Conservation (phyloP, 1,140 invertebrate species). For the Ceratitis capitata region DNA sequence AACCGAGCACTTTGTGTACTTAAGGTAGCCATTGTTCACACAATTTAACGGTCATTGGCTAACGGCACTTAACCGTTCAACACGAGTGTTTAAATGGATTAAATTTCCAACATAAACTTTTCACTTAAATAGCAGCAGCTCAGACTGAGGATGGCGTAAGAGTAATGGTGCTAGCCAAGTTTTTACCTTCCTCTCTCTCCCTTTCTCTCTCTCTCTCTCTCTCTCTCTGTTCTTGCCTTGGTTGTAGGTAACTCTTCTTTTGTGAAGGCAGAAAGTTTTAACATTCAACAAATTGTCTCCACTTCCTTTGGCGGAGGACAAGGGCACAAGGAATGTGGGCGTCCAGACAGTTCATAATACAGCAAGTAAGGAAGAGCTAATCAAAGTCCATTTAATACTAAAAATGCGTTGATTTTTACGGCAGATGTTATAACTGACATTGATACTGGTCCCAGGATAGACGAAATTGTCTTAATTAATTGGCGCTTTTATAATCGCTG, state of each 20-base stretch:
- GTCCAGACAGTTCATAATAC: too few species aligned
- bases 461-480: too few species aligned
- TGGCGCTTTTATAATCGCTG: too few species aligned
- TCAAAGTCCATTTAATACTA: too few species aligned
- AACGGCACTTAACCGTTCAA: background rate
- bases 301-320: background rate
- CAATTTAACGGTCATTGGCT: conserved; percentile 31
- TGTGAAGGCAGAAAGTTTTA: background rate
- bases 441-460: too few species aligned
- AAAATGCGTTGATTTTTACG: too few species aligned
- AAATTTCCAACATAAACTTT: conserved; percentile 33
- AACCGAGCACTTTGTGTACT: conserved; percentile 13
- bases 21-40: conserved; percentile 13
- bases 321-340: background rate
- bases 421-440: too few species aligned
- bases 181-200: background rate
- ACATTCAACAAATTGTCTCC: conserved; percentile 24
- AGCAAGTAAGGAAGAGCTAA: too few species aligned
- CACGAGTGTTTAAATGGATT: conserved; percentile 24
- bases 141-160: background rate
- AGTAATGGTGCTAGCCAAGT: background rate
- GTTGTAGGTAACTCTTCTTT: background rate
- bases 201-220: background rate
- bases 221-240: background rate
- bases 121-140: conserved; percentile 5